A percentile compares a stretch with the other conserved stretches of the same genome.
Conservation (phyloP, 2,888 invertebrate species). For the Enoplolaimus lenunculus region DNA sequence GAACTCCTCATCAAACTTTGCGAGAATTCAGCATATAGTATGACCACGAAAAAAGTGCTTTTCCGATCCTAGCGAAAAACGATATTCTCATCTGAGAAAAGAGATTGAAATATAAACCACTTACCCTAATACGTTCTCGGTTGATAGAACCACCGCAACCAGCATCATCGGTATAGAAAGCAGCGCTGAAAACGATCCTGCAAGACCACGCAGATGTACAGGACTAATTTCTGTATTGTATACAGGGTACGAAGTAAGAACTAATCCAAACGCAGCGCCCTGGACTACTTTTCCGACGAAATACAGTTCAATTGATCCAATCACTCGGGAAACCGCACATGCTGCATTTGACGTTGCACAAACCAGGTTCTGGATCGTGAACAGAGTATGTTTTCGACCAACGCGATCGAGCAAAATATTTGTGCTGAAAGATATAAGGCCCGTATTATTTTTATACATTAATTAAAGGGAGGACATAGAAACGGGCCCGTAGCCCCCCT, state of each 20-base stretch:
- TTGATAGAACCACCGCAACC: neutral
- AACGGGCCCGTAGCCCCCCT: too few species aligned
- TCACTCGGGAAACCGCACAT: neutral
- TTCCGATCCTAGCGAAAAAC: too few species aligned
- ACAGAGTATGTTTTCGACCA: neutral
- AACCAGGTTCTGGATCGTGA: neutral
- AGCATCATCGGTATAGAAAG: neutral
- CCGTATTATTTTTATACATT: too few species aligned
- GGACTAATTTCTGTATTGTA: neutral
- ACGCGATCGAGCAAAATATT: neutral
- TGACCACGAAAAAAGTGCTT: too few species aligned
- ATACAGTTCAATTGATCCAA: neutral
- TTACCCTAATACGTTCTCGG: neutral
- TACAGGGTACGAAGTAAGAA: neutral
- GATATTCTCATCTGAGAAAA: too few species aligned
- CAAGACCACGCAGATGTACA: neutral
- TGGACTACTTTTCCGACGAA: neutral
- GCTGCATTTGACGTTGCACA: neutral
- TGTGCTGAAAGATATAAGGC: neutral
- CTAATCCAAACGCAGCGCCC: neutral
- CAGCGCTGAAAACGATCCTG: neutral
- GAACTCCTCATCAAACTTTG: too few species aligned
- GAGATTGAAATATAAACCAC: too few species aligned
- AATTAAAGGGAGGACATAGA: too few species aligned
- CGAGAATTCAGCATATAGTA: too few species aligned